phyloP scores from a whole-genome alignment of 2,888 invertebrate genomes.

The Drosophila mercatorum region DNA sequence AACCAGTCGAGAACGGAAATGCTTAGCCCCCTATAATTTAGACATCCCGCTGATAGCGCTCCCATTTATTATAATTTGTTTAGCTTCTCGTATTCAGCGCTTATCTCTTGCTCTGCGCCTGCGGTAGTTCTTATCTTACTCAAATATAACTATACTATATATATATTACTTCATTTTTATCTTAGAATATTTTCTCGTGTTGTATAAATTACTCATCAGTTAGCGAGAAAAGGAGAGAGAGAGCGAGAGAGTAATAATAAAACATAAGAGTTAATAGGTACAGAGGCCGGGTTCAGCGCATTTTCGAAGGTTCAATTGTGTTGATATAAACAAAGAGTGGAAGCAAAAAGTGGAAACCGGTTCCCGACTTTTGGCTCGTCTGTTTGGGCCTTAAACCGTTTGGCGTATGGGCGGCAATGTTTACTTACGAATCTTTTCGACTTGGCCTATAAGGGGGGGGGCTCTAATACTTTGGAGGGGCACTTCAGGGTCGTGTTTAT shows the following conservation, averaged over 20 bases:
- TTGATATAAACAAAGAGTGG: slow-evolving; percentile 48
- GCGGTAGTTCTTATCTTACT: slow-evolving; percentile 36
- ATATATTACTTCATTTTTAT: neutral
- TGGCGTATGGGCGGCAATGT: slow-evolving; percentile 46
- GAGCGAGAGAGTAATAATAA: neutral
- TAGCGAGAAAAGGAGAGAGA: neutral
- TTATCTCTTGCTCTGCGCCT: slow-evolving; percentile 28
- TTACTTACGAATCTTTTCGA: slow-evolving; percentile 41
- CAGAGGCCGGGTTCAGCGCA: slow-evolving; percentile 29
- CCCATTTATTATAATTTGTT: slow-evolving; percentile 6
- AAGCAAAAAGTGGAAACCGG: slow-evolving; percentile 54
- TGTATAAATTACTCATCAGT: slow-evolving; percentile 22
- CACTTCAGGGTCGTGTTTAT: slow-evolving; percentile 60
- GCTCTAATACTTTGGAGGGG: slow-evolving; percentile 32
- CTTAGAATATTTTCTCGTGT: slow-evolving; percentile 24
- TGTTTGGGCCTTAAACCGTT: slow-evolving; percentile 39
- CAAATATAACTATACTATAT: neutral
- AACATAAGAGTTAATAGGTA: slow-evolving; percentile 25
- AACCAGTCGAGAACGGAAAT: slow-evolving; percentile 25
- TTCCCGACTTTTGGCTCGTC: slow-evolving; percentile 34
- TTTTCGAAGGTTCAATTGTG: slow-evolving; percentile 55
- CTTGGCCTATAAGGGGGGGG: slow-evolving; percentile 33
- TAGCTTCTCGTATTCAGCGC: slow-evolving; percentile 10
- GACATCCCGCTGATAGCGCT: neutral
- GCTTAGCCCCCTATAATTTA: neutral